Percentiles rank a stretch among this genome's conserved stretches.
Evolutionary conservation across 64 coral and sea anemone genomes (phyloP).

Genomic region (Dendrophyllia cribrosa): DNA sequence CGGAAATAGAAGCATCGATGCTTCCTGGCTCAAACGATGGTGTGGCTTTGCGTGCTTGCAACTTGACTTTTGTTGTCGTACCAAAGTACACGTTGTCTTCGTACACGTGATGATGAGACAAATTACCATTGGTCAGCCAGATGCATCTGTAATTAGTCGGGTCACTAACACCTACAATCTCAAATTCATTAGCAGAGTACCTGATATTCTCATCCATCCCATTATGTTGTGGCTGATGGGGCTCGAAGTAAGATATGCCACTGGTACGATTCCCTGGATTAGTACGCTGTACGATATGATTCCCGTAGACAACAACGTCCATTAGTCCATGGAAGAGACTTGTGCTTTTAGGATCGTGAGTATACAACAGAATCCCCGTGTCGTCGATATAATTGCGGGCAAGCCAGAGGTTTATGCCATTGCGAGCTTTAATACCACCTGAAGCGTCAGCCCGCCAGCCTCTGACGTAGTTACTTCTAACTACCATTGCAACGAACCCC

Average conservation of each 20-base stretch:
- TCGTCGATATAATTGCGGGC: conserved; percentile 57
- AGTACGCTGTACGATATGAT: conserved; percentile 33
- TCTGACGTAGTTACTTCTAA: conserved; percentile 24
- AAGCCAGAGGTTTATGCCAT: conserved; percentile 4
- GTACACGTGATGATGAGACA: conserved; percentile 25
- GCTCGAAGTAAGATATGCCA: background rate
- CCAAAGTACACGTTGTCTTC: conserved; percentile 15
- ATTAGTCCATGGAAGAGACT: too few species aligned
- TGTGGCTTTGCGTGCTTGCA: background rate
- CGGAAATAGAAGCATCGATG: background rate
- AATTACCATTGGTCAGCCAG: conserved; percentile 33
- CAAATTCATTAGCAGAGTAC: conserved; percentile 36
- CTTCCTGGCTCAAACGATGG: conserved; percentile 14
- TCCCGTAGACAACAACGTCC: conserved; percentile 48
- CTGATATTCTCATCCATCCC: conserved; percentile 27
- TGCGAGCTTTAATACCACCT: conserved; percentile 50
- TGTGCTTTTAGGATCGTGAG: too few species aligned
- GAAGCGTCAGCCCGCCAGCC: conserved; percentile 3
- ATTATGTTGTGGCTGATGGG: too few species aligned
- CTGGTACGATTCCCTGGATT: background rate
- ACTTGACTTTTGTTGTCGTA: background rate
- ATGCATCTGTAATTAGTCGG: background rate
- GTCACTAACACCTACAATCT: conserved; percentile 10
- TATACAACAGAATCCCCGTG: conserved; percentile 44
- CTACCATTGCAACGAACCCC: background rate